Evolutionary conservation across 2,113 vertebrate species (phyloP).

Genomic region (Cephalopholis sonnerati): DNA sequence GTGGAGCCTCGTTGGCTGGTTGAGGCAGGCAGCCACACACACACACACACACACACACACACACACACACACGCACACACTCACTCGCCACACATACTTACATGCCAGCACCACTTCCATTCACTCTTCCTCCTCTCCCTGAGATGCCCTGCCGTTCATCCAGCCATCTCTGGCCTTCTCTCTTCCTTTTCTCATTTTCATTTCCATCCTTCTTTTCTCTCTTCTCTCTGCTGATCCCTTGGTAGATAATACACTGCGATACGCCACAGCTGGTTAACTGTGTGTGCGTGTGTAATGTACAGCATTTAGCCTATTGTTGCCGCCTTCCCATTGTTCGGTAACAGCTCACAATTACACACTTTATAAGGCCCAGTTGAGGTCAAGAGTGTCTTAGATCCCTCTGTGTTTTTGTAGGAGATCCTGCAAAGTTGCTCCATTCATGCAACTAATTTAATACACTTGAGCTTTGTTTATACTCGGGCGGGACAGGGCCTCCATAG

Average conservation of each 20-base stretch:
- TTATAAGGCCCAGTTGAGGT: conserved; percentile 25
- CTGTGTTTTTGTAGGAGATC: not conserved
- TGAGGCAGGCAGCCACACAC: conserved; percentile 59
- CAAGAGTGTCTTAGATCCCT: not conserved
- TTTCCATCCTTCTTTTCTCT: conserved; percentile 24
- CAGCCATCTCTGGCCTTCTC: conserved; percentile 41
- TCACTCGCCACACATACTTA: conserved; percentile 49
- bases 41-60: conserved; percentile 37
- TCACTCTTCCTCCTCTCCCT: conserved; percentile 58
- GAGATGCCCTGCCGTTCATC: conserved; percentile 56
- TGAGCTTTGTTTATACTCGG: no score
- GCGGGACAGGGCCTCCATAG: no score
- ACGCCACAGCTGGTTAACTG: conserved; percentile 38
- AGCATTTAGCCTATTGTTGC: conserved; percentile 43
- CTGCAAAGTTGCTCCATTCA: conserved; percentile 2
- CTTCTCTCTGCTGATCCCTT: conserved; percentile 25
- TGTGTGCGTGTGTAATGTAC: conserved; percentile 13
- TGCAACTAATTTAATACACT: not conserved
- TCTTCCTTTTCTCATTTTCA: conserved; percentile 45
- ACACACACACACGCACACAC: conserved; percentile 10
- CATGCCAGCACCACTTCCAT: conserved; percentile 70
- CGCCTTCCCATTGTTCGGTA: conserved; percentile 31
- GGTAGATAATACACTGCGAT: conserved; percentile 41
- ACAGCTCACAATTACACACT: conserved; percentile 11
- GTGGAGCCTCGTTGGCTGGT: conserved; percentile 76